Base-by-base conservation (phyloP, 2,797 vertebrate species). In the Malurus splendens region DNA sequence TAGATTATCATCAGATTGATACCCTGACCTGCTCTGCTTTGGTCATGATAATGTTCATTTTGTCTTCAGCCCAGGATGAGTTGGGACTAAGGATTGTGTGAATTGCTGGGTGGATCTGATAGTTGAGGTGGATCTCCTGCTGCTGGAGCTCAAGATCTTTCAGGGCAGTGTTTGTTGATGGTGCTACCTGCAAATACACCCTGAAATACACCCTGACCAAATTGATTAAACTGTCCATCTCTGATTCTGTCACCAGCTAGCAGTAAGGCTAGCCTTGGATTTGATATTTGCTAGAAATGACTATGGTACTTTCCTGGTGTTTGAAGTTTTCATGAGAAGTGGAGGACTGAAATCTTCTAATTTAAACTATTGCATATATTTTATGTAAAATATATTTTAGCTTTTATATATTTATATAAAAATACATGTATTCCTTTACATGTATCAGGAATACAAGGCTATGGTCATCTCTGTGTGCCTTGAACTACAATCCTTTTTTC, bases 401-500 rank as follows among this genome's bases (percentile, higher is more conserved):
- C 8, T 33, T 56, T 41, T 76, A 7, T 8, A 28, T 20, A 19
- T 16, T 13, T 2, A 4, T 27, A 27, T 12, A 48, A 33, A 60
- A 61, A 27, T 11, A 5, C 8, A 10, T 33, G 7, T 30, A 3
- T 75, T 75, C 8, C 1, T 0, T 48, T 38, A 16, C 6, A 7
- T 22, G 3, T 27, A 11, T n/a, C 51, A 39, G 14, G 15, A 71
- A 23, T 74, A 33, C 13, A 67, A 71, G 32, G 13, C 28, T 82
- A 9, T 52, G 73, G 14, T 42, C 10, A 12, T 68, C 6, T 36
- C 24, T 48, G 6, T 51, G 30, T 67, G 22, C 30, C 41, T 62
- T 84, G 50, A 72, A 8, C 42, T 52, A 18, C 20, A 45, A 4
- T 36, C 41, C 1, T 67, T 60, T 75, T 72, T 32, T 5, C 18